Evolutionary conservation across 2,797 vertebrate genomes (phyloP).

Genomic region (Arrhamphus sclerolepis): DNA sequence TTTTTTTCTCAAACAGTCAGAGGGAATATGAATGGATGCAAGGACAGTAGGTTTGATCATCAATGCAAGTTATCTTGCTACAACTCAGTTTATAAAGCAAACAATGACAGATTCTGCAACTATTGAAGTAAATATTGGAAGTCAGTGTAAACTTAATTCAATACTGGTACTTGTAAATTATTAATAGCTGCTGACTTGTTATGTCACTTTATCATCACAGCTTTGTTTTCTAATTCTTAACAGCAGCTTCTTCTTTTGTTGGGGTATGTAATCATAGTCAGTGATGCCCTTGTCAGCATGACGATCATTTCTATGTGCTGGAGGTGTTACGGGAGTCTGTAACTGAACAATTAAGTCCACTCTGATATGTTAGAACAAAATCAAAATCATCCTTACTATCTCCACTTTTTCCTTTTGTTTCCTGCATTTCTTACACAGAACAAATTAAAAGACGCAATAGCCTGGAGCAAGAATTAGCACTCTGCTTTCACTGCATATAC

Average conservation of each 20-base stretch:
- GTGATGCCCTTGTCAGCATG: not conserved
- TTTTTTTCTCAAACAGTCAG: not conserved
- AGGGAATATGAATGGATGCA: too few relatives aligned
- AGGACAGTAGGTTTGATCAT: not conserved
- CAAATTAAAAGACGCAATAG: not conserved
- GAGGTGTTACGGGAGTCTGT: too few relatives aligned
- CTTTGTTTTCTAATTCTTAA: not conserved
- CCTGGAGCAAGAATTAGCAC: not conserved
- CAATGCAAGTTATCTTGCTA: not conserved
- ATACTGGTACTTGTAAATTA: too few relatives aligned
- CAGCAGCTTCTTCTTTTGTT: not conserved
- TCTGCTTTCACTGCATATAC: not conserved
- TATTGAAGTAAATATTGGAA: too few relatives aligned
- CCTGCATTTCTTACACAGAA: constrained; percentile 7
- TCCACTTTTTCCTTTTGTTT: not conserved
- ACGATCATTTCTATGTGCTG: too few relatives aligned
- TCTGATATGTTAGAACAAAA: not conserved
- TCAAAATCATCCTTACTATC: too few relatives aligned
- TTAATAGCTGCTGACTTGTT: not conserved
- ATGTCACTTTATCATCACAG: not conserved
- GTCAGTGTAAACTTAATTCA: too few relatives aligned
- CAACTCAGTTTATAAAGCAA: not conserved
- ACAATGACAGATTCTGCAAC: not conserved
- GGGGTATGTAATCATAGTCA: not conserved
- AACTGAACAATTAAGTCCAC: too few relatives aligned